Evolutionary conservation across 2,797 vertebrate genomes (phyloP), one percentile per base, ranked within the genome.

Genomic region (Protonibea diacanthus): DNA sequence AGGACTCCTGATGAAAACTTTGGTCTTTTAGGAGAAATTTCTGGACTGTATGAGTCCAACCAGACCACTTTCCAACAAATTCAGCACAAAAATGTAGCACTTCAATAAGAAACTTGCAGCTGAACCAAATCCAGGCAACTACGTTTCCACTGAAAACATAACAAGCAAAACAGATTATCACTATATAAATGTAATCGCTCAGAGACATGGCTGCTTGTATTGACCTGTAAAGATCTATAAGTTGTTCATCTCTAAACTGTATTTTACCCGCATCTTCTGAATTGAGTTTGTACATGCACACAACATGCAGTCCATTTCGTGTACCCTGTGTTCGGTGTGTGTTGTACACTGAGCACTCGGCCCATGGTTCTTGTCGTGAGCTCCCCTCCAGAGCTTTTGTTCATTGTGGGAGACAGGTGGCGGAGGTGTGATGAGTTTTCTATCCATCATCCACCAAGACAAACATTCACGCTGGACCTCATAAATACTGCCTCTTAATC

Each of bases 401-500:
- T 78, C 74, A 83, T 68, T 69, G 75, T 69, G 14, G 76, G 49
- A 49, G 85, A 89, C 89, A 91, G 84, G 77, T 87, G 91, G 80
- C 15, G 57, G 72, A 87, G 77, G 82, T 86, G 72, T 76, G 82
- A 80, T 83, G 71, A 74, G 76, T 81, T 86, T 80, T 48, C 85
- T 80, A 86, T 88, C 85, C 73, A 86, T 92, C 86, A 86, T 76
- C 81, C 78, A 83, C 77, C 65, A 85, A 87, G 85, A 86, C 87
- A 88, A 91, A 89, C 86, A 89, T 85, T 82, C 70, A 73, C 18
- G 15, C 59, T 71, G 84, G 71, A 85, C 82, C 90, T 92, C 90
- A 87, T 91, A 89, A 92, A 92, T 92, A 88, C 83, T 87, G 82
- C 60, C 81, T 83, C 86, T 76, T 91, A 93, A 94, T 92, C 91